Base-by-base conservation (phyloP, 2,113 vertebrate genomes). In the Otis tarda region DNA sequence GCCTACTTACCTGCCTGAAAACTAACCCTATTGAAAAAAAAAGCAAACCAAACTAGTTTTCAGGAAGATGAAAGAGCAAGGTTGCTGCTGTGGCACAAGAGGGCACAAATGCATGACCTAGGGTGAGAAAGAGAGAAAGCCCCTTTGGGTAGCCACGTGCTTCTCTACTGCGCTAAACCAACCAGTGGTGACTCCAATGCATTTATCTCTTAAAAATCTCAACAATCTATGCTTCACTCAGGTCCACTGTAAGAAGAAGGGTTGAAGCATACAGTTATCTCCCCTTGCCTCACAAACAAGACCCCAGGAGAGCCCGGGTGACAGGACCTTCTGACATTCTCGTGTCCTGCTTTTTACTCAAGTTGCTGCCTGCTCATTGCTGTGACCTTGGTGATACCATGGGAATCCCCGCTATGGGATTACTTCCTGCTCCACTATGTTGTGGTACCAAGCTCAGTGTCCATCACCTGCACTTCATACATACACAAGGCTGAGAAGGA, bases 51-150 rank as follows among this genome's bases (percentile, higher is more conserved):
- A 43, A 86, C 10, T 14, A 87, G 35, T n/a, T 71, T 86, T 75
- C 73, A 81, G 43, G 28, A 73, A 83, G n/a, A 52, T 60, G 52
- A 80, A 88, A 80, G 50, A 93, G 39, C 67, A 94, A 83, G 35
- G 19, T n/a, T 92, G 41, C 59, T 77, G 56, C 80, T 94, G 60
- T 33, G 94, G 93, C 91, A 87, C 52, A 82, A 92, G 87, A 89
- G 74, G 65, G 77, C 77, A 95, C 89, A 95, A 95, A 93, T 28
- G 17, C 35, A 45, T 75, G 91, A 75, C 49, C 60, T 28, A 37
- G 77, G 69, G 35, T 71, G 68, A 78, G 59, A 84, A 45, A 56
- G 56, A 67, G 8, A 77, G 64, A 81, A 89, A 60, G 15, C 9
- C 74, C 56, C 27, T 81, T 68, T 60, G 43, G 60, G 49, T 35